Percentiles rank a stretch among this genome's conserved stretches.
Evolutionary conservation across 2,888 invertebrate genomes (phyloP).

Genomic region (Drosophila tanythrix): DNA sequence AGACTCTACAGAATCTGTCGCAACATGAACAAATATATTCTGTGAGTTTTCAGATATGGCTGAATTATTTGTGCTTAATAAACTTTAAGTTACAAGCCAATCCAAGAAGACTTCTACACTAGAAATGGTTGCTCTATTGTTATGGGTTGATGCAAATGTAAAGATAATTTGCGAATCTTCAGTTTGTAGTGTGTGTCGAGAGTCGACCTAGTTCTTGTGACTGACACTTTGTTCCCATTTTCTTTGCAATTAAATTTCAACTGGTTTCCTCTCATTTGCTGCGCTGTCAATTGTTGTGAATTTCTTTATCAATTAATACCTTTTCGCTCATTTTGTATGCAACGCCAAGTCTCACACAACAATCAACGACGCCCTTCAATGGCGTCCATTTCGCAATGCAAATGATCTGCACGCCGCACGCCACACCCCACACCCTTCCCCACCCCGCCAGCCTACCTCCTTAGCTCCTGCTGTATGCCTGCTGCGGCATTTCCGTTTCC

Average conservation of each 20-base stretch:
- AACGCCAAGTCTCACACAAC: constrained; percentile 65
- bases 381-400: constrained; percentile 56
- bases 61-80: not conserved
- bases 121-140: not conserved
- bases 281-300: constrained; percentile 37
- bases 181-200: constrained; percentile 14
- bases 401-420: constrained; percentile 49
- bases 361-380: constrained; percentile 63
- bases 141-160: constrained; percentile 2
- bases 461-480: constrained; percentile 24
- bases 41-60: not conserved
- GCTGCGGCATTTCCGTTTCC: constrained; percentile 67
- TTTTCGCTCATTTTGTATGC: constrained; percentile 64
- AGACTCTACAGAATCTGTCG: not conserved
- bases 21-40: not conserved
- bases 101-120: not conserved
- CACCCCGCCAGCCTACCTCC: not conserved
- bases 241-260: constrained; percentile 41
- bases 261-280: constrained; percentile 15
- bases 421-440: not conserved
- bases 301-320: constrained; percentile 55
- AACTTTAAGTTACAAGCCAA: not conserved
- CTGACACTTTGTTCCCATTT: constrained; percentile 20
- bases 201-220: constrained; percentile 2
- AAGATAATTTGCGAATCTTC: constrained; percentile 19